Base-by-base conservation (phyloP, 2,113 vertebrate species). In the Seriola dumerili region DNA sequence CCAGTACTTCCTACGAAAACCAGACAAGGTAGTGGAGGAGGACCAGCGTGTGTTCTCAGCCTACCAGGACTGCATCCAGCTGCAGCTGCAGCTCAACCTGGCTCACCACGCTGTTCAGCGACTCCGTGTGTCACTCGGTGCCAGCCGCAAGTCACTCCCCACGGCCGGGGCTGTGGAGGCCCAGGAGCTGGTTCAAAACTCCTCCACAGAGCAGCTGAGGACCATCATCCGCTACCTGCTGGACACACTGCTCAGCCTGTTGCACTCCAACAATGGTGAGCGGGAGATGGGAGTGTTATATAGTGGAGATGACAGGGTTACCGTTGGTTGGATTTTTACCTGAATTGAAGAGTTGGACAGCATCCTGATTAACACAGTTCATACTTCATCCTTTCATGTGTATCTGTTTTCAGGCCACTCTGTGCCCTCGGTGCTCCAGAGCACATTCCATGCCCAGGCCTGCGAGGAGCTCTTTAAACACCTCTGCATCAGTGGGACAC, bases 391-490 rank as follows among this genome's bases (percentile, higher is more conserved):
- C 3, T 25, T 34, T 79, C 8, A 16, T 59, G 1, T 38, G 5
- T 55, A n/a, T 38, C 1, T 67, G 10, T 78, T 64, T 57, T n/a
- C 78, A 96, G 98, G 98, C 9, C 96, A 97, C 89, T 97, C 97
- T 0, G 98, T 99, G 91, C 98, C 98, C 85, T 96, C 97, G 11
- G 98, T 99, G 90, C 96, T 99, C 44, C 97, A 99, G 94, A 98
- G 95, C 79, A 98, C 97, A 17, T 99, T 99, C 91, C 97, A 99
- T 46, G 97, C 98, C 44, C 96, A 99, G 84, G 97, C 98, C 77
- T 99, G 98, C 84, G 98, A 99, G 93, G 98, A 99, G 81, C 96
- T 99, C 67, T 99, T 99, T 90, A 99, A 99, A 92, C 98, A 99
- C 75, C 93, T 99, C 3, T 99, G 98, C 76, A 99, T 99, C 91